Base-by-base conservation (phyloP, 2,888 invertebrate species). In the Biston stratarius region DNA sequence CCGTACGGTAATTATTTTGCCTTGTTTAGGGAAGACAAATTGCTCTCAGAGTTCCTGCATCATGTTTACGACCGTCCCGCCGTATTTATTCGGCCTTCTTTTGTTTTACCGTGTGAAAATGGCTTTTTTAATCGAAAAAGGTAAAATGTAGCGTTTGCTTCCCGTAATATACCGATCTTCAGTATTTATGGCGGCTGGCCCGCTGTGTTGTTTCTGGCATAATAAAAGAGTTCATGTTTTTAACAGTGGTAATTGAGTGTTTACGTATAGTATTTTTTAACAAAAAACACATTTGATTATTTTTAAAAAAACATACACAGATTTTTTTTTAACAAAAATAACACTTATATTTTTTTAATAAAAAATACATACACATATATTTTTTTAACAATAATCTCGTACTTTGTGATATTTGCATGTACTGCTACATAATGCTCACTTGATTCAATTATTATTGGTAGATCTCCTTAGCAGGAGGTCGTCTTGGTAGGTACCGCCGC, bases 11-110 rank as follows among this genome's bases (percentile, higher is more conserved):
- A 76, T 77, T 78, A 74, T 71, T 69, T 73, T 55, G 69, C 67
- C 62, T 74, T 75, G 72, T 75, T 77, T 72, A 57, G 69, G 71
- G 64, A 77, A 77, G 80, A 81, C 77, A 78, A 81, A 81, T 80
- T 74, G 68, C 75, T 63, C 45, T 52, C 66, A 48, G 71, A 68
- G 77, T 78, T 80, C 80, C 80, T 74, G 78, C 61, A 71, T 69
- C 72, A 68, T 74, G 70, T 80, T 80, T 79, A 77, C 71, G 64
- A 62, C 70, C 79, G 76, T 79, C 77, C 79, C 78, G 76, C 68
- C 68, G 69, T 76, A 71, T 78, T 80, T 69, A 77, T 76, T 75
- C 69, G 65, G 64, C 69, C 70, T 78, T 74, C 71, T 71, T 70
- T 71, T 77, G 70, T 76, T 77, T 49, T 70, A 72, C 73, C 61